A percentile compares a stretch with the other conserved stretches of the same genome.
Evolutionary conservation across 1,140 invertebrate species (phyloP).

Genomic region (Drosophila micromelanica): DNA sequence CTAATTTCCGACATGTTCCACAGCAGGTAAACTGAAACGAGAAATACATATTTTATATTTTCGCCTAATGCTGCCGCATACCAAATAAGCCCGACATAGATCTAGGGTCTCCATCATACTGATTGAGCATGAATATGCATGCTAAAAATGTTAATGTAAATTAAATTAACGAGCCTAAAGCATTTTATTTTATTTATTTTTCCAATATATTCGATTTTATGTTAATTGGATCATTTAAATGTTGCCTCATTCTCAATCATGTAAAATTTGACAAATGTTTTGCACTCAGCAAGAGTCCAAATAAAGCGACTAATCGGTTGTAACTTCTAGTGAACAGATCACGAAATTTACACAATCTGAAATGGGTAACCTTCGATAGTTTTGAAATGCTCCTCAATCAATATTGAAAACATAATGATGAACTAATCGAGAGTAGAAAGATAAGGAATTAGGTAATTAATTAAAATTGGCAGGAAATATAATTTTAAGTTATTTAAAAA

Average conservation of each 20-base stretch:
- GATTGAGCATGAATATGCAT: conserved; percentile 78
- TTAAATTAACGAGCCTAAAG: conserved; percentile 70
- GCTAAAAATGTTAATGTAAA: conserved; percentile 65
- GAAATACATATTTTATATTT: conserved; percentile 46
- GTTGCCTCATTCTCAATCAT: conserved; percentile 24
- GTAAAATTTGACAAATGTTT: conserved; percentile 42
- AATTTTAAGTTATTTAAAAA: not conserved
- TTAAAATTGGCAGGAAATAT: not conserved
- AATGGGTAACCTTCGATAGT: conserved; percentile 9
- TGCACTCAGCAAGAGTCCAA: conserved; percentile 28
- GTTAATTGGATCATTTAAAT: conserved; percentile 36
- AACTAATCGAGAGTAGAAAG: conserved; percentile 12
- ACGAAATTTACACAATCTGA: conserved; percentile 3
- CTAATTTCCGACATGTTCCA: conserved; percentile 56
- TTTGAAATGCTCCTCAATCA: conserved; percentile 6
- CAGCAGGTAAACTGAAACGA: conserved; percentile 50
- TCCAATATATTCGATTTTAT: conserved; percentile 35
- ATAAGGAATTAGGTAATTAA: conserved; percentile 1
- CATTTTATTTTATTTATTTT: conserved; percentile 65
- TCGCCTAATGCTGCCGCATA: conserved; percentile 59
- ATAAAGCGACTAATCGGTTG: conserved; percentile 31
- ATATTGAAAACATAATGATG: conserved; percentile 13
- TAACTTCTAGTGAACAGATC: conserved; percentile 10
- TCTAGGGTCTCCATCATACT: conserved; percentile 41
- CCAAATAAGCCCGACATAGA: conserved; percentile 57